Conservation (phyloP, 2,797 vertebrate species). For the Cynodonichthys magdalenae region DNA sequence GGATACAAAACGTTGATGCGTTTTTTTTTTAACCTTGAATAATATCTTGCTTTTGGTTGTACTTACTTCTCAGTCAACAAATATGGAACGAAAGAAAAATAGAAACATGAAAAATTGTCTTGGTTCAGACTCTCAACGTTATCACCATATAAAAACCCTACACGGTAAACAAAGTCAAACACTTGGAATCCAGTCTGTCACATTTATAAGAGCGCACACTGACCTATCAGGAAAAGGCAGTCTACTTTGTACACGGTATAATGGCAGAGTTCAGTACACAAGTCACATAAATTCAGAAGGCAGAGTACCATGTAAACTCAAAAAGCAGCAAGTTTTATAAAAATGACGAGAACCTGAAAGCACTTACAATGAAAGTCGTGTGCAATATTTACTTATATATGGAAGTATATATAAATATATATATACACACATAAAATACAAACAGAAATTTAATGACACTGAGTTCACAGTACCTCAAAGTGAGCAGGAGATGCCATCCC, state of each 20-base stretch:
- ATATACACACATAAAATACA: slow-evolving; percentile 21
- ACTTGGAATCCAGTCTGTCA: slow-evolving; percentile 22
- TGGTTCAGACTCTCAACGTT: slow-evolving; percentile 40
- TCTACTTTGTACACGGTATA: slow-evolving; percentile 39
- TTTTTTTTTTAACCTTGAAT: not conserved
- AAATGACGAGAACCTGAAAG: slow-evolving; percentile 33
- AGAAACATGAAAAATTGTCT: slow-evolving; percentile 20
- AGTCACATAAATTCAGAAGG: slow-evolving; percentile 24
- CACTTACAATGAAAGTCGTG: slow-evolving; percentile 23
- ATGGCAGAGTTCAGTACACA: slow-evolving; percentile 46
- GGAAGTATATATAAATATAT: too few relatives aligned
- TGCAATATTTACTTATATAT: not conserved
- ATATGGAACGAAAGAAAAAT: slow-evolving; percentile 5
- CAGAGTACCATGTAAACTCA: slow-evolving; percentile 37
- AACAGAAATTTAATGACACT: slow-evolving; percentile 49
- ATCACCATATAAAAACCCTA: slow-evolving; percentile 18
- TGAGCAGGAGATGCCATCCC: slow-evolving; percentile 22
- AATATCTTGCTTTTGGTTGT: not conserved
- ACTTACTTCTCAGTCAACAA: not conserved
- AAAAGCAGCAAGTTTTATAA: slow-evolving; percentile 53
- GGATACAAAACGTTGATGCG: slow-evolving; percentile 1
- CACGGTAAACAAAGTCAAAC: slow-evolving; percentile 21
- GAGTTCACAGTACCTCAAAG: slow-evolving; percentile 66
- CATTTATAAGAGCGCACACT: slow-evolving; percentile 36
- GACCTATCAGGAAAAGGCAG: slow-evolving; percentile 27